phyloP scores from a whole-genome alignment of 64 coral and sea anemone genomes.

The Trachythela sp. region DNA sequence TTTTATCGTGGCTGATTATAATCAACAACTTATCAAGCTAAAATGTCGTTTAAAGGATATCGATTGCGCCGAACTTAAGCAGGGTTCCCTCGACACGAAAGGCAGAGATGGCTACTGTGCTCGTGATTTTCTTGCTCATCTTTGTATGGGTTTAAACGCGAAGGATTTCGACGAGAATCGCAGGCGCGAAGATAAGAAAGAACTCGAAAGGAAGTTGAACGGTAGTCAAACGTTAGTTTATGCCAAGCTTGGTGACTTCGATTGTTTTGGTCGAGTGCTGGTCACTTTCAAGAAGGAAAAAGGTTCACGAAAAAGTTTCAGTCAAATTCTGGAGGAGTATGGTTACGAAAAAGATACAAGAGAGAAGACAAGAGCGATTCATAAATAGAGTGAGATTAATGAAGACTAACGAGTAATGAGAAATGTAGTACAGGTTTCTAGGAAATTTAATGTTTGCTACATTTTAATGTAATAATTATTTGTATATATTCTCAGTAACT shows the following conservation, averaged over 20 bases:
- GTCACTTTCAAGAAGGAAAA: background rate
- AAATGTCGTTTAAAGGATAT: slow-evolving; percentile 1
- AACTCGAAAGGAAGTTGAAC: background rate
- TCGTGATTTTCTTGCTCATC: slow-evolving; percentile 9
- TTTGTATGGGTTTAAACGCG: background rate
- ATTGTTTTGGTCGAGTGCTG: slow-evolving; percentile 7
- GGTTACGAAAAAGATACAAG: background rate
- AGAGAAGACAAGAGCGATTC: background rate
- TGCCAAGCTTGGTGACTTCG: background rate
- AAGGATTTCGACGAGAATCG: background rate
- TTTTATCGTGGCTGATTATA: background rate
- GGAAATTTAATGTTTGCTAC: background rate
- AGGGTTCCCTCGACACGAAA: background rate
- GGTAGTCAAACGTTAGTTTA: background rate
- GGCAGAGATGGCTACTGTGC: background rate
- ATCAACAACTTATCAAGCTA: background rate
- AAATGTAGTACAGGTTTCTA: background rate
- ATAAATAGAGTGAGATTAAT: background rate
- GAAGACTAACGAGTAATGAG: background rate
- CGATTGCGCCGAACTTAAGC: background rate
- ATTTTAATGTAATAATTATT: too few species aligned
- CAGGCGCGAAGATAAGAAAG: background rate
- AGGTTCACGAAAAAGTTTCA: background rate
- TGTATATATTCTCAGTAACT: too few species aligned
- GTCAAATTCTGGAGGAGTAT: background rate